Evolutionary conservation across 1,140 invertebrate genomes (phyloP).

Genomic region (Fopius arisanus): DNA sequence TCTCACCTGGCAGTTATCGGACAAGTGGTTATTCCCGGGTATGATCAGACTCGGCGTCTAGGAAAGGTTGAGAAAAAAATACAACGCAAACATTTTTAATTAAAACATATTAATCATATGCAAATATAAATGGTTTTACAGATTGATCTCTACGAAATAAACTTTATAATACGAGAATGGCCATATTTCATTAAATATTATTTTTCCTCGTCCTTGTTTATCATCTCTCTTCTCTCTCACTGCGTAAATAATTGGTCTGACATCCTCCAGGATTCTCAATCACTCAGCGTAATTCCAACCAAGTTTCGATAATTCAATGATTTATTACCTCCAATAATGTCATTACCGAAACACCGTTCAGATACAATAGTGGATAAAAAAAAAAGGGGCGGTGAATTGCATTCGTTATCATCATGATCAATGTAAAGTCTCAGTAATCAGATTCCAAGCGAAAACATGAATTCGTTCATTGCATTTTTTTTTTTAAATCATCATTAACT

Average conservation of each 20-base stretch:
- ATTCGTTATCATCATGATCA: neutral
- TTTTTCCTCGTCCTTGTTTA: slow-evolving; percentile 38
- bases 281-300: neutral
- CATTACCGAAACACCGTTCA: neutral
- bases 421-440: neutral
- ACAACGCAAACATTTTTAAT: slow-evolving; percentile 46
- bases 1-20: too few species aligned
- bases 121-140: slow-evolving; percentile 65
- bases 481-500: neutral
- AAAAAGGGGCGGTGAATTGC: neutral
- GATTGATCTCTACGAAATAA: slow-evolving; percentile 59
- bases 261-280: slow-evolving; percentile 13
- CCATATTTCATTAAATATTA: slow-evolving; percentile 17
- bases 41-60: neutral
- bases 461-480: slow-evolving; percentile 8
- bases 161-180: slow-evolving; percentile 57
- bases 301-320: neutral
- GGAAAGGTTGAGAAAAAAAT: slow-evolving; percentile 8
- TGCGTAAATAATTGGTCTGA: slow-evolving; percentile 26
- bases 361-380: neutral
- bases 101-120: slow-evolving; percentile 65
- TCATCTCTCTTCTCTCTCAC: neutral
- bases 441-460: neutral
- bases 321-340: neutral
- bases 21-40: too few species aligned